These are phyloP conservation scores for Ranitomeya imitator DNA, from an alignment of 2,113 vertebrate species.

Conservation along the genomic window DNA sequence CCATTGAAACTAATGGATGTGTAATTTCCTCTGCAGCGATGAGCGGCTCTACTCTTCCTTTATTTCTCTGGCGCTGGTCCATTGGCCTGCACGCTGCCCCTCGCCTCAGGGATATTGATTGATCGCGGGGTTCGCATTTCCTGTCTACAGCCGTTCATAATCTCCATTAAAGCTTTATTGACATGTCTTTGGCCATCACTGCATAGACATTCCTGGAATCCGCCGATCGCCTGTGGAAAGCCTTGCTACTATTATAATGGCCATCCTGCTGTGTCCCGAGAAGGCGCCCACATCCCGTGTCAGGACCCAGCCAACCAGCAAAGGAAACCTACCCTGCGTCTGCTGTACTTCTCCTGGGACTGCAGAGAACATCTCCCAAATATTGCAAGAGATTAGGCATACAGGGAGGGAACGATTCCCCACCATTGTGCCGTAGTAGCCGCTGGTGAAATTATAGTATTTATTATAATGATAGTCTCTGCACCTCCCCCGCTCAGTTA, in stretches of 20 bases:
- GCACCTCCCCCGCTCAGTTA: too few species aligned
- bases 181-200: neutral
- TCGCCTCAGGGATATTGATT: neutral
- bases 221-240: neutral
- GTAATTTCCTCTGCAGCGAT: too few species aligned
- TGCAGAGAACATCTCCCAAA: too few species aligned
- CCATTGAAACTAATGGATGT: too few species aligned
- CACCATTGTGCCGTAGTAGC: too few species aligned
- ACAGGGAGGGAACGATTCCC: too few species aligned
- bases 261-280: neutral
- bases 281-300: neutral
- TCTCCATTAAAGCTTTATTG: constrained; percentile 12
- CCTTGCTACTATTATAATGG: neutral
- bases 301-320: neutral
- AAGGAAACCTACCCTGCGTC: neutral
- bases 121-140: neutral
- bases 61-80: neutral
- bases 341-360: too few species aligned
- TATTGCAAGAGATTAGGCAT: too few species aligned
- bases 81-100: neutral
- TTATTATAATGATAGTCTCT: too few species aligned
- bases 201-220: neutral
- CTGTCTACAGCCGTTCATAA: neutral
- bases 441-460: too few species aligned
- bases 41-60: neutral